A percentile compares a stretch with the other conserved stretches of the same genome.
Evolutionary conservation across 2,888 invertebrate species (phyloP).

Genomic region (Pseudococcus viburni): DNA sequence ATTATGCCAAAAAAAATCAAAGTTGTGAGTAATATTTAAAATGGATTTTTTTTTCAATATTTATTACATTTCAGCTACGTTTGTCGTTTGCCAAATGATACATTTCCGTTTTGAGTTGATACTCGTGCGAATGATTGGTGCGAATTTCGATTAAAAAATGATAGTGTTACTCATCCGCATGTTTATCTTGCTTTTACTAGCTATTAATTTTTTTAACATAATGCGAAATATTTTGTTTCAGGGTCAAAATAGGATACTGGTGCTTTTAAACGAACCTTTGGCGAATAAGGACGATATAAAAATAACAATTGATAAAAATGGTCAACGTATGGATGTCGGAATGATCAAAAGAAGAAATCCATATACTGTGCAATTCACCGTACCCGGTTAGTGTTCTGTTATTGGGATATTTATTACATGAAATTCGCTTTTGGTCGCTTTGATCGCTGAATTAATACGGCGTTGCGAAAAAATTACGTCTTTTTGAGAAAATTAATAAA

Average conservation of each 20-base stretch:
- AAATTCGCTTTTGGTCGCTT: background rate
- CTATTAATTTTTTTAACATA: background rate
- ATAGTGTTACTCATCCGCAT: background rate
- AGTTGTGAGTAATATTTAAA: slow-evolving; percentile 74
- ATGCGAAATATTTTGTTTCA: slow-evolving; percentile 71
- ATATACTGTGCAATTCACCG: slow-evolving; percentile 85
- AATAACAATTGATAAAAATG: slow-evolving; percentile 85
- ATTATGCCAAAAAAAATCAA: slow-evolving; percentile 84
- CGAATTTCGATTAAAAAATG: background rate
- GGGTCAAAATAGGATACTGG: slow-evolving; percentile 88
- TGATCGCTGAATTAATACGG: background rate
- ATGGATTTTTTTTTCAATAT: background rate
- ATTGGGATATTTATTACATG: background rate
- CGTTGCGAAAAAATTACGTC: background rate
- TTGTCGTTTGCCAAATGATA: slow-evolving; percentile 59
- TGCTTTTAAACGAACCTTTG: slow-evolving; percentile 84
- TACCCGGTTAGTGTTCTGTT: slow-evolving; percentile 76
- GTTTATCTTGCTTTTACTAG: background rate
- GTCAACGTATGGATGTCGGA: slow-evolving; percentile 82
- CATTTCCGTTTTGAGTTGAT: slow-evolving; percentile 15
- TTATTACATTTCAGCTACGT: slow-evolving; percentile 45
- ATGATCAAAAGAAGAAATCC: slow-evolving; percentile 86
- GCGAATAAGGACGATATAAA: slow-evolving; percentile 83
- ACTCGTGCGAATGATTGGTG: background rate
- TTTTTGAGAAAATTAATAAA: background rate